A percentile compares a stretch with the other conserved stretches of the same genome.
phyloP scores from a whole-genome alignment of 1,140 invertebrate genomes.

The Brachionus angularis region DNA sequence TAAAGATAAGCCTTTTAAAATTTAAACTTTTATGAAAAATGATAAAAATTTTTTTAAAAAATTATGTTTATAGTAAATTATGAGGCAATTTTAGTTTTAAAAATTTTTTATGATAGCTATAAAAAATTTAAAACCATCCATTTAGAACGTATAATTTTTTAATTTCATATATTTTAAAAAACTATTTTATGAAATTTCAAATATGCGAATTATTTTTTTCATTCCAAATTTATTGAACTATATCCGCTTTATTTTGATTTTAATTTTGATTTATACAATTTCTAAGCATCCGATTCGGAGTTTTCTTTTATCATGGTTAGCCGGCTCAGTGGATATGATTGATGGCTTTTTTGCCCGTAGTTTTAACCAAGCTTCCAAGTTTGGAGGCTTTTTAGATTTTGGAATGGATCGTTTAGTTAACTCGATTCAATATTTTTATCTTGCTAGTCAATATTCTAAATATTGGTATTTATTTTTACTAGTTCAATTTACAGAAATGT shows the following conservation, averaged over 20 bases:
- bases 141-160: no score
- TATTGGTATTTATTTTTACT: not conserved
- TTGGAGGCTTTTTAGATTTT: constrained; percentile 3
- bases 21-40: no score
- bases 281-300: not conserved
- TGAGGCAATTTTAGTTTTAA: no score
- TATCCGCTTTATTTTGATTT: not conserved
- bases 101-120: no score
- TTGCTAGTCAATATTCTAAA: not conserved
- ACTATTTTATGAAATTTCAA: no score
- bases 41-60: no score
- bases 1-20: no score
- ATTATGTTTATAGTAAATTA: no score
- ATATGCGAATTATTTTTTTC: no score
- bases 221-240: constrained; percentile 22
- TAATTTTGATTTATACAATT: not conserved
- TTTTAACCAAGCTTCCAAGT: not conserved
- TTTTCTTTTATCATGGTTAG: not conserved
- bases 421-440: not conserved
- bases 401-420: constrained; percentile 12
- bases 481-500: not conserved
- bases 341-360: not conserved
- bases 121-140: no score
- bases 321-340: constrained; percentile 20
- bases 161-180: no score